These are phyloP conservation scores for Ia io DNA, from an alignment of 2,113 vertebrate species.

Conservation along the genomic window DNA sequence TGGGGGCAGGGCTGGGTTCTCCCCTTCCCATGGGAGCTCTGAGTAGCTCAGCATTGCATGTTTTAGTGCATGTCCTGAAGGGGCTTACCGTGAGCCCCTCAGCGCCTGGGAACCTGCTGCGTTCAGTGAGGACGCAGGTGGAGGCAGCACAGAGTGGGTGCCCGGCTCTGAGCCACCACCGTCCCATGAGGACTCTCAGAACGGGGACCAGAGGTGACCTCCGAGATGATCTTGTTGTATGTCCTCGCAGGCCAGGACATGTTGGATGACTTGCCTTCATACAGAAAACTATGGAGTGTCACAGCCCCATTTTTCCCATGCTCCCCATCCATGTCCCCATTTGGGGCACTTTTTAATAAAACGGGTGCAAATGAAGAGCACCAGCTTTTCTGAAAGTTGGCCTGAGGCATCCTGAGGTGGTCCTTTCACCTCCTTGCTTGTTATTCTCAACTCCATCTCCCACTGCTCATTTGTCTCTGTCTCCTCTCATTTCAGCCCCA, in stretches of 20 bases:
- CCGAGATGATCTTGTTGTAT: neutral
- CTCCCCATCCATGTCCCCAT: neutral
- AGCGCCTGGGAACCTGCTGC: fast-evolving
- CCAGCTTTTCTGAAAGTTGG: neutral
- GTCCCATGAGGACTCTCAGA: fast-evolving
- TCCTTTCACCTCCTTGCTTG: neutral
- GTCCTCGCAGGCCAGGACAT: neutral
- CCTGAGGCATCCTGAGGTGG: no score
- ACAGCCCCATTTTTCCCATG: neutral
- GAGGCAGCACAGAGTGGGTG: neutral
- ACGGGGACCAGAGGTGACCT: neutral
- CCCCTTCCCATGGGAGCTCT: neutral
- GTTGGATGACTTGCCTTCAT: no score
- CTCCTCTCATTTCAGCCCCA: neutral
- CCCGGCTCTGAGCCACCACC: neutral
- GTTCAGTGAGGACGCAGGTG: fast-evolving
- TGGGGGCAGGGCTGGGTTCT: neutral
- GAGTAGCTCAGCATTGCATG: neutral
- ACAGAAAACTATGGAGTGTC: neutral
- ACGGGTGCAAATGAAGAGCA: no score
- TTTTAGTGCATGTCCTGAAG: neutral
- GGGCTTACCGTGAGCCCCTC: neutral
- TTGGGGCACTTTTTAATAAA: neutral
- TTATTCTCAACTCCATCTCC: neutral
- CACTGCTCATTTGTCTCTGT: neutral